phyloP scores from a whole-genome alignment of 1,140 invertebrate genomes.

The Calliopsis andreniformis region DNA sequence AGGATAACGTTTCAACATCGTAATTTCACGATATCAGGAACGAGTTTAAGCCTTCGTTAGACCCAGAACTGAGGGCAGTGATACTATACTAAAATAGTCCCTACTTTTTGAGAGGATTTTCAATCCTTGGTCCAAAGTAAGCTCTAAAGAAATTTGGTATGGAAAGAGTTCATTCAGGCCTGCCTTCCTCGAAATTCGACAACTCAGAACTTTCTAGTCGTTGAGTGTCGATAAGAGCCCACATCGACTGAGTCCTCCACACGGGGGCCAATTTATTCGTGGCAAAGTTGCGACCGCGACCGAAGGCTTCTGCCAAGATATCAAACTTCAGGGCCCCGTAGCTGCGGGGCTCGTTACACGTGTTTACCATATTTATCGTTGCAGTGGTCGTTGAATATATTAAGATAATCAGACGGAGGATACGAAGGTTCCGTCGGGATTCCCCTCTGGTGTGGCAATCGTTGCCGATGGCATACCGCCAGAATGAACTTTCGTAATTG shows the following conservation, averaged over 20 bases:
- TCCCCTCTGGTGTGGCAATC: background rate
- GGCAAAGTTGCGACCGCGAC: background rate
- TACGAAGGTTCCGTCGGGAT: background rate
- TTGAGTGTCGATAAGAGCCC: background rate
- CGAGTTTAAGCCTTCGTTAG: too few species aligned
- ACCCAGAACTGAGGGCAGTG: too few species aligned
- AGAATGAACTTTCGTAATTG: slow-evolving; percentile 10
- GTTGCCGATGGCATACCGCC: background rate
- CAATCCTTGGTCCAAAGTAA: too few species aligned
- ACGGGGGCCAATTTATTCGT: background rate
- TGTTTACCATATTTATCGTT: slow-evolving; percentile 20
- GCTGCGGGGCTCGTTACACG: background rate
- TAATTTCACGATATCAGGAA: too few species aligned
- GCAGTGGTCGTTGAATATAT: slow-evolving; percentile 11
- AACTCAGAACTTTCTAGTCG: too few species aligned
- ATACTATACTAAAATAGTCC: too few species aligned
- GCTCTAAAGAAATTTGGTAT: too few species aligned
- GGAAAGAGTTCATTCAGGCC: too few species aligned
- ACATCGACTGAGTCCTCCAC: background rate
- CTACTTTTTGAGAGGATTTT: too few species aligned
- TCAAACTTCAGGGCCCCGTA: background rate
- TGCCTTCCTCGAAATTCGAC: too few species aligned
- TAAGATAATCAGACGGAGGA: slow-evolving; percentile 20
- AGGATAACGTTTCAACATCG: too few species aligned
- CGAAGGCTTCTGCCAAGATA: slow-evolving; percentile 15